Evolutionary conservation across 2,797 vertebrate genomes (phyloP), one percentile per base, ranked within the genome.

Genomic region (Artibeus lituratus): DNA sequence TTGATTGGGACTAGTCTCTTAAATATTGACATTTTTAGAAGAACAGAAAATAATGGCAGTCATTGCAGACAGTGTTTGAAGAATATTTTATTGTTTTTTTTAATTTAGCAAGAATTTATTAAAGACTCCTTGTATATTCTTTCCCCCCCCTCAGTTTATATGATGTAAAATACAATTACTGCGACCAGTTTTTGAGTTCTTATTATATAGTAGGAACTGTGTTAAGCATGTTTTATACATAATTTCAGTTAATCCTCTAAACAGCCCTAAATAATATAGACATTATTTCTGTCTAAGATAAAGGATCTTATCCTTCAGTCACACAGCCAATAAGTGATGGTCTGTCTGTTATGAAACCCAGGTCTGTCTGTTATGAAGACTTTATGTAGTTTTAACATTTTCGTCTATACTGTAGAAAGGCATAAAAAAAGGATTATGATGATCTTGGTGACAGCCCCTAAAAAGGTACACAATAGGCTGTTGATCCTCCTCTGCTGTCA

Each of bases 41-140:
- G 39, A 87, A 87, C 10, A 88, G 95, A 96, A 85, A 32, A 88
- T n/a, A 92, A 3, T n/a, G 49, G 84, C 5, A 57, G 26, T 78
- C 15, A 62, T n/a, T 84, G 21, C 32, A 67, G 55, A 67, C 42
- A 74, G 21, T 73, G 22, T 92, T 94, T 85, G n/a, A 82, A 80
- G 47, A 65, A 78, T 91, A 21, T 88, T 39, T 65, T 2, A 55
- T 88, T 91, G 39, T 21, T 88, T 78, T 94, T 44, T 57, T 88
- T 39, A 65, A 80, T 39, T 77, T 90, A 80, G 65, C 78, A 89
- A 67, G 35, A 80, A 35, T 67, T 67, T 88, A 73, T 96, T 91
- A 78, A 96, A 94, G 62, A 44, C 14, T 88, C 22, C 24, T 15
- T 80, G n/a, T 49, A 42, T 84, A 89, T 95, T 85, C 11, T 80